A percentile compares a stretch with the other conserved stretches of the same genome.
Evolutionary conservation across 2,113 vertebrate genomes (phyloP).

Genomic region (Nycticebus coucang): DNA sequence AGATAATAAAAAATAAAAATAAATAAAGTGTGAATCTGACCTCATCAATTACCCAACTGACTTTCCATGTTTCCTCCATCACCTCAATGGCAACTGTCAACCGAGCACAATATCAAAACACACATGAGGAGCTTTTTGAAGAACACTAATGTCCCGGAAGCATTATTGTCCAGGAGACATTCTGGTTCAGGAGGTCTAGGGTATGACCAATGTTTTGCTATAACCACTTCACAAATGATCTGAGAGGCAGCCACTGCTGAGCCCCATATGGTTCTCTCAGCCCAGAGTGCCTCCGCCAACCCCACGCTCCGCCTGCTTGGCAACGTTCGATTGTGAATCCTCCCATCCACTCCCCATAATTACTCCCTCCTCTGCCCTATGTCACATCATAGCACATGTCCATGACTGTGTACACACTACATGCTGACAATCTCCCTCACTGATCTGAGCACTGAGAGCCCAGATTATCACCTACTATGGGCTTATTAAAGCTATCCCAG

Average conservation of each 20-base stretch:
- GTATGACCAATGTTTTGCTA: background rate
- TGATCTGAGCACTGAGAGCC: background rate
- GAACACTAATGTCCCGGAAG: background rate
- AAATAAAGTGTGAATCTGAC: too few species aligned
- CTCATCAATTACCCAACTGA: background rate
- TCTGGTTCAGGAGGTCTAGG: background rate
- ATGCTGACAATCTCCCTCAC: background rate
- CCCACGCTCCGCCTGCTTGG: background rate
- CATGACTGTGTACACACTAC: background rate
- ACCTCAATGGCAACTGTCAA: background rate
- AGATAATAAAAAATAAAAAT: too few species aligned
- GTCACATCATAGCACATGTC: background rate
- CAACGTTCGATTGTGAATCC: background rate
- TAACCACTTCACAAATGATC: background rate
- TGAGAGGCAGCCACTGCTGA: background rate
- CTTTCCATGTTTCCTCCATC: background rate
- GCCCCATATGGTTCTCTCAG: background rate
- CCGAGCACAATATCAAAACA: background rate
- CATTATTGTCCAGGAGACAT: background rate
- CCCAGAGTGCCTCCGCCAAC: background rate
- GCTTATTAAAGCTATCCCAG: background rate
- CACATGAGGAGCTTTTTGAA: background rate
- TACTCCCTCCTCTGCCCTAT: background rate
- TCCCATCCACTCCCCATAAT: background rate
- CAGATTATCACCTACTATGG: rapidly evolving